phyloP scores from a whole-genome alignment of 2,113 vertebrate genomes.

The Cyanistes caeruleus region DNA sequence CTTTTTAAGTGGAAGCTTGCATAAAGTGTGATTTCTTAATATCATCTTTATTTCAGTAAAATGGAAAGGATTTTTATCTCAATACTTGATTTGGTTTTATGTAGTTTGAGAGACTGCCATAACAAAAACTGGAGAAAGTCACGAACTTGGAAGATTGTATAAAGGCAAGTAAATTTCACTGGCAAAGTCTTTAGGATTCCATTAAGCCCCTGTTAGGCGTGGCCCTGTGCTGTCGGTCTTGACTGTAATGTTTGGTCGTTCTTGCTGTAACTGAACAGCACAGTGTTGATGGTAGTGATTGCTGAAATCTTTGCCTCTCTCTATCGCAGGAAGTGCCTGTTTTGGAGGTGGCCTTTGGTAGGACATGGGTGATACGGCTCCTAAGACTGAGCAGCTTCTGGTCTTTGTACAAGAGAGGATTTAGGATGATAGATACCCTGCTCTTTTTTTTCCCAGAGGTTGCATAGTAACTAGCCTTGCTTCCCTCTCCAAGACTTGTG shows the following conservation, averaged over 20 bases:
- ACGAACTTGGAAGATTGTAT: background rate
- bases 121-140: background rate
- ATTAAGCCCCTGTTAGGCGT: background rate
- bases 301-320: background rate
- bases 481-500: background rate
- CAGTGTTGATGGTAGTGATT: background rate
- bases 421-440: background rate
- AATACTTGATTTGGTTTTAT: background rate
- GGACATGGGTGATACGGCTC: fast-evolving
- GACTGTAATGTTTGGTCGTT: background rate
- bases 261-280: background rate
- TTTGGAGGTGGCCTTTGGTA: background rate
- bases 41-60: background rate
- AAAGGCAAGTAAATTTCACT: background rate
- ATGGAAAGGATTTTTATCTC: background rate
- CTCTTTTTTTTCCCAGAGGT: background rate
- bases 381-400: background rate
- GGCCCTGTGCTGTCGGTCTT: background rate
- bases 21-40: background rate
- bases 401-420: background rate
- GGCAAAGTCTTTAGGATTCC: background rate
- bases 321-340: background rate
- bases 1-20: background rate
- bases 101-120: background rate
- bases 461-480: background rate